phyloP scores from a whole-genome alignment of 2,113 vertebrate species.

The Daboia siamensis region DNA sequence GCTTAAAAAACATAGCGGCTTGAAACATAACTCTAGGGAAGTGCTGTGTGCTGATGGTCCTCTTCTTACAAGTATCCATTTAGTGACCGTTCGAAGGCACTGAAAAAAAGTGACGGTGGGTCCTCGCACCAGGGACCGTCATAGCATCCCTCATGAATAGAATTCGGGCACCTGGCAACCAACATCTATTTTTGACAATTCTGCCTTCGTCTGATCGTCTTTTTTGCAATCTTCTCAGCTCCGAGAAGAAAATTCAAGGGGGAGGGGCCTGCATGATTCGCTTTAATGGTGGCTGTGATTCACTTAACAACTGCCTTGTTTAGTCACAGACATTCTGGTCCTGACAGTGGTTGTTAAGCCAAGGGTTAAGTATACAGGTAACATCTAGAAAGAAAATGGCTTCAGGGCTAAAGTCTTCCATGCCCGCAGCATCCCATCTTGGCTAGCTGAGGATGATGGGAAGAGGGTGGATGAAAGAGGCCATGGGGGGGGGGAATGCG shows the following conservation, averaged over 20 bases:
- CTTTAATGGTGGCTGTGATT: background rate
- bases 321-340: background rate
- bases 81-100: background rate
- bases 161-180: background rate
- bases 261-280: background rate
- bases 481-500: too few species aligned
- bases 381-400: background rate
- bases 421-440: background rate
- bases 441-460: background rate
- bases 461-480: background rate
- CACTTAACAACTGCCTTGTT: background rate
- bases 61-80: background rate
- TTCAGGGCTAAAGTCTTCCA: background rate
- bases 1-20: background rate
- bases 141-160: background rate
- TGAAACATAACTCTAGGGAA: background rate
- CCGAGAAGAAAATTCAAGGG: background rate
- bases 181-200: background rate
- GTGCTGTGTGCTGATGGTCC: background rate
- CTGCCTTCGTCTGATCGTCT: background rate
- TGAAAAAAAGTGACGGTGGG: background rate
- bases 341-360: background rate
- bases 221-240: background rate
- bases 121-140: background rate
- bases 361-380: background rate